These are phyloP conservation scores for Ips nitidus DNA, from an alignment of 1,140 invertebrate species.

Conservation along the genomic window DNA sequence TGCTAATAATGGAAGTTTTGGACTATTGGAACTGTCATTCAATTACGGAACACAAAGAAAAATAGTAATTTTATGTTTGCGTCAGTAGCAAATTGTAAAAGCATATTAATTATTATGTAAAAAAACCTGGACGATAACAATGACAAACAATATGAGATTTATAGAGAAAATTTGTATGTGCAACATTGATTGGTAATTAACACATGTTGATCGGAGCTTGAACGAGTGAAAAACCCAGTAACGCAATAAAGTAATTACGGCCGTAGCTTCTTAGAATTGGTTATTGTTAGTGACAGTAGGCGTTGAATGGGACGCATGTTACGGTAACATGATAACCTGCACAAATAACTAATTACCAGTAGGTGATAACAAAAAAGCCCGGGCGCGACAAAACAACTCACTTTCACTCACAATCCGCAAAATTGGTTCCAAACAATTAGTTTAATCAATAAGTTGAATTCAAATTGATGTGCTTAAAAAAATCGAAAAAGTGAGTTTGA, in stretches of 20 bases:
- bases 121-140: constrained; percentile 13
- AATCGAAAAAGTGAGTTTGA: not conserved
- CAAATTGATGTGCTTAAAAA: not conserved
- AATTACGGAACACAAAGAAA: not conserved
- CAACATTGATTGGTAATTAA: constrained; percentile 21
- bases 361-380: constrained; percentile 8
- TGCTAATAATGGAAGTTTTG: too few species aligned
- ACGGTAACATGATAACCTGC: not conserved
- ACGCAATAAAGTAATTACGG: not conserved
- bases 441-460: constrained; percentile 13
- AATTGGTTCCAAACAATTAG: constrained; percentile 25
- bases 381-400: constrained; percentile 5
- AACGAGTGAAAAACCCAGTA: not conserved
- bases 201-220: constrained; percentile 2
- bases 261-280: not conserved
- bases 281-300: not conserved
- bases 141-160: constrained; percentile 21
- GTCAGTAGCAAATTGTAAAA: constrained; percentile 9
- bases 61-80: not conserved
- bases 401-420: constrained; percentile 21
- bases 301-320: not conserved
- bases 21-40: not conserved
- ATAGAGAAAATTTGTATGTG: constrained; percentile 14
- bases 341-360: not conserved
- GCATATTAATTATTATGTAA: constrained; percentile 20